These are phyloP conservation scores for Crossocerus cetratus DNA, from an alignment of 2,888 invertebrate species.

Conservation along the genomic window DNA sequence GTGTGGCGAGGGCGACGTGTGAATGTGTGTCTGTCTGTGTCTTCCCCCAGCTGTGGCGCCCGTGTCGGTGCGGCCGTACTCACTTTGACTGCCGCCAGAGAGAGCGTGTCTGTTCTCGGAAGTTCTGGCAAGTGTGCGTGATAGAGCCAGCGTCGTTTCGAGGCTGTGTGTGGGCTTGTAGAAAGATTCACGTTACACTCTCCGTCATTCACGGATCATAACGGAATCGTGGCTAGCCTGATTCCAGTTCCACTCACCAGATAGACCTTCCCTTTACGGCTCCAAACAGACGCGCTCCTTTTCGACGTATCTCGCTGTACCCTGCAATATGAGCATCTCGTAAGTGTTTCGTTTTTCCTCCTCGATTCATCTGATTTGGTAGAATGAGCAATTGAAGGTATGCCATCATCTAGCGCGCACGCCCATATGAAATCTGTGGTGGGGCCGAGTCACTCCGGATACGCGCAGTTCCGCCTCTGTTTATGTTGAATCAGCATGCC, in stretches of 20 bases:
- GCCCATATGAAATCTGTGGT: too few relatives aligned
- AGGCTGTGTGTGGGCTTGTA: conserved; percentile 28
- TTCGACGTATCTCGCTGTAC: too few relatives aligned
- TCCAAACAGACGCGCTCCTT: neutral
- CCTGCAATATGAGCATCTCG: too few relatives aligned
- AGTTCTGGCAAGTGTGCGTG: conserved; percentile 36
- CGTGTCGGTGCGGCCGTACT: neutral
- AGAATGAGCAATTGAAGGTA: too few relatives aligned
- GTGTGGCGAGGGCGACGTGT: conserved; percentile 18
- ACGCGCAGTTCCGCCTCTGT: too few relatives aligned
- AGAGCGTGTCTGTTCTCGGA: conserved; percentile 41
- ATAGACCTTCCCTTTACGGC: neutral
- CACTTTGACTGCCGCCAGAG: conserved; percentile 10
- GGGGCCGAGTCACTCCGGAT: too few relatives aligned
- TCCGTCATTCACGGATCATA: conserved; percentile 50
- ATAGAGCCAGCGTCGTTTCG: conserved; percentile 39
- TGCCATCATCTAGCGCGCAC: too few relatives aligned
- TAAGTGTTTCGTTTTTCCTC: too few relatives aligned
- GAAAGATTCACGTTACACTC: conserved; percentile 43
- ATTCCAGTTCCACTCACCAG: conserved; percentile 15
- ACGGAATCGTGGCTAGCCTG: conserved; percentile 31
- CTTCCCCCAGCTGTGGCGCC: conserved; percentile 11
- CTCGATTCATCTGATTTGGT: too few relatives aligned
- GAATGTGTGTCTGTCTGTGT: conserved; percentile 1
- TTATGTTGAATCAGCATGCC: too few relatives aligned